phyloP scores from a whole-genome alignment of 2,113 vertebrate species.

The Nibea albiflora region DNA sequence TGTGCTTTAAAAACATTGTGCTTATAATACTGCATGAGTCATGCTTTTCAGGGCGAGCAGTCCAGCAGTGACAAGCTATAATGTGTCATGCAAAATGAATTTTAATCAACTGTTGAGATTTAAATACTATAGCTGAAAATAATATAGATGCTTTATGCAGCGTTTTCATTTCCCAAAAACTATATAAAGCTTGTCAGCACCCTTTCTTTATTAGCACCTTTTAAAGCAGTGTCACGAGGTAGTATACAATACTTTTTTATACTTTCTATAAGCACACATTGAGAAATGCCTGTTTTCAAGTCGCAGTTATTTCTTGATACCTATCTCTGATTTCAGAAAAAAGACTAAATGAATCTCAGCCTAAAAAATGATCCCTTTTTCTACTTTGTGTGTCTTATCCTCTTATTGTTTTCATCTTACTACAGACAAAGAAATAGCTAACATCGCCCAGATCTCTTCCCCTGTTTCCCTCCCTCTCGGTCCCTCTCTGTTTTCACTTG shows the following conservation, averaged over 20 bases:
- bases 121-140: conserved; percentile 8
- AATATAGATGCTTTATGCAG: conserved; percentile 10
- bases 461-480: conserved; percentile 13
- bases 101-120: conserved; percentile 29
- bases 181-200: not conserved
- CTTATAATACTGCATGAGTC: conserved; percentile 42
- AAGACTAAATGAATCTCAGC: not conserved
- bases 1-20: conserved; percentile 31
- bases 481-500: conserved; percentile 44
- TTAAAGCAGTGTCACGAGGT: conserved; percentile 13
- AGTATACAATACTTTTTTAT: conserved; percentile 26
- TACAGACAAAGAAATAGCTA: conserved; percentile 31
- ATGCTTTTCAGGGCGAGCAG: conserved; percentile 23
- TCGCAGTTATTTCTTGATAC: conserved; percentile 1
- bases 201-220: conserved; percentile 28
- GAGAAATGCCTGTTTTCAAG: conserved; percentile 46
- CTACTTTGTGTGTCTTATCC: not conserved
- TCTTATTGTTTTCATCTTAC: conserved; percentile 30
- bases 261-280: conserved; percentile 19
- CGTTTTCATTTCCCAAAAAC: not conserved
- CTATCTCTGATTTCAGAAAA: conserved; percentile 6
- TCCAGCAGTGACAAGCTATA: conserved; percentile 13
- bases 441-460: conserved; percentile 24
- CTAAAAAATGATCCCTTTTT: not conserved
- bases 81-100: conserved; percentile 26